A percentile compares a stretch with the other conserved stretches of the same genome.
Evolutionary conservation across 2,797 vertebrate genomes (phyloP).

Genomic region (Lepilemur ruficaudatus): DNA sequence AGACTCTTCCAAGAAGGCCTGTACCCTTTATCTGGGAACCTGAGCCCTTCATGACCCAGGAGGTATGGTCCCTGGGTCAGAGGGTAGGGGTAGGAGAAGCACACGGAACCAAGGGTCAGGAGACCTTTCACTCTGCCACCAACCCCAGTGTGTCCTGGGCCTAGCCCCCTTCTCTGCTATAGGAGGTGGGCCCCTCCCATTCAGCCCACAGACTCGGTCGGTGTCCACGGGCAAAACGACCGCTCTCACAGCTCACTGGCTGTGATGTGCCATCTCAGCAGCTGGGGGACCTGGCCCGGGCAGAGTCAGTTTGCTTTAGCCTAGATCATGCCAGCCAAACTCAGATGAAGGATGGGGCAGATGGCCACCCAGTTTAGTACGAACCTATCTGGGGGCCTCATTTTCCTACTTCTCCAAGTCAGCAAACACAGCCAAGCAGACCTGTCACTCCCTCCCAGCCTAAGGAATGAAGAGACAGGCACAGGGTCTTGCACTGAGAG

Average conservation of each 20-base stretch:
- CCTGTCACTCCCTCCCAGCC: neutral
- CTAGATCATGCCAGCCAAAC: neutral
- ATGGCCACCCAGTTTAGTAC: too few species aligned
- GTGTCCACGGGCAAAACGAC: neutral
- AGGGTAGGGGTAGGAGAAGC: neutral
- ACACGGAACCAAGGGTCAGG: neutral
- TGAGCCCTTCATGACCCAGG: neutral
- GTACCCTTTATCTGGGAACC: neutral
- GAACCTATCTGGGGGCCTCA: neutral
- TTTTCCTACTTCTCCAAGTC: neutral
- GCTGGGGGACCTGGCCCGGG: neutral
- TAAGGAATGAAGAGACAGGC: rapidly evolving
- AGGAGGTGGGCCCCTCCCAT: neutral
- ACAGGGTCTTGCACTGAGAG: neutral
- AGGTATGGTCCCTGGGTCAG: neutral
- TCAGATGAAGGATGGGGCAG: neutral
- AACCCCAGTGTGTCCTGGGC: neutral
- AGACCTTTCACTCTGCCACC: neutral
- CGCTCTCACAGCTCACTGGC: neutral
- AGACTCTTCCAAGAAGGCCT: neutral
- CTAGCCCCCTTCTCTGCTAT: neutral
- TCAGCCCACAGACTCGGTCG: neutral
- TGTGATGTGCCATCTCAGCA: neutral
- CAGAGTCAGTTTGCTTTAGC: neutral
- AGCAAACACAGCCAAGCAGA: neutral